Evolutionary conservation across 2,888 invertebrate species (phyloP).

Genomic region (Herminia tarsipennalis): DNA sequence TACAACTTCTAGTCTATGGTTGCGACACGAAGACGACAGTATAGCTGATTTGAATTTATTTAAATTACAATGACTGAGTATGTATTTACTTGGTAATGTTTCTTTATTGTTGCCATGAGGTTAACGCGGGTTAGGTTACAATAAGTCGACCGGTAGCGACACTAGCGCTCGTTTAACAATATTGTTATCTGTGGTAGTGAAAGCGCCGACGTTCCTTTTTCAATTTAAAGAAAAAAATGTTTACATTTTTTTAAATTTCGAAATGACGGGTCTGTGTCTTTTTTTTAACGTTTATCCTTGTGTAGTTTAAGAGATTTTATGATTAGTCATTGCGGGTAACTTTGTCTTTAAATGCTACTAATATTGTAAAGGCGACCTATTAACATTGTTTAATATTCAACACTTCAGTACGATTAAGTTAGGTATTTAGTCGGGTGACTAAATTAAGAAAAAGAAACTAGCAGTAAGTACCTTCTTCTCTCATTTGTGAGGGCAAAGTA

Average conservation of each 20-base stretch:
- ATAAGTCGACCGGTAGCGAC: conserved; percentile 52
- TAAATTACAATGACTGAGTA: conserved; percentile 75
- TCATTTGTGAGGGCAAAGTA: no score
- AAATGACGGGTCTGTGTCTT: no score
- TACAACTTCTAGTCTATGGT: conserved; percentile 49
- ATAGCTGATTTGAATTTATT: conserved; percentile 78
- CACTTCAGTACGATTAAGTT: no score
- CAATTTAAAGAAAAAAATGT: not conserved
- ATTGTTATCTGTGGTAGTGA: conserved; percentile 39
- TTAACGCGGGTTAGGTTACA: conserved; percentile 74
- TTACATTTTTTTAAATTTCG: not conserved
- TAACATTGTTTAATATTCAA: no score
- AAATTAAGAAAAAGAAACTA: no score
- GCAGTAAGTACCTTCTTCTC: no score
- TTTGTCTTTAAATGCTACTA: no score
- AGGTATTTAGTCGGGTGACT: no score
- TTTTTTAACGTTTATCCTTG: no score
- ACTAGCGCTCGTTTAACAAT: conserved; percentile 33
- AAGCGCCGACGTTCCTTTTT: conserved; percentile 36
- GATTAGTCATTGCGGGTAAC: no score
- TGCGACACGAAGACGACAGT: conserved; percentile 57
- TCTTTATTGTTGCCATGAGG: conserved; percentile 64
- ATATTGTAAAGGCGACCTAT: no score
- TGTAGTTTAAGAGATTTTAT: no score
- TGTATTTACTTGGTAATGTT: conserved; percentile 77